Percentiles rank a stretch among this genome's conserved stretches.
These are phyloP conservation scores for Anastatus disparis DNA, from an alignment of 1,140 invertebrate species.

Conservation along the genomic window DNA sequence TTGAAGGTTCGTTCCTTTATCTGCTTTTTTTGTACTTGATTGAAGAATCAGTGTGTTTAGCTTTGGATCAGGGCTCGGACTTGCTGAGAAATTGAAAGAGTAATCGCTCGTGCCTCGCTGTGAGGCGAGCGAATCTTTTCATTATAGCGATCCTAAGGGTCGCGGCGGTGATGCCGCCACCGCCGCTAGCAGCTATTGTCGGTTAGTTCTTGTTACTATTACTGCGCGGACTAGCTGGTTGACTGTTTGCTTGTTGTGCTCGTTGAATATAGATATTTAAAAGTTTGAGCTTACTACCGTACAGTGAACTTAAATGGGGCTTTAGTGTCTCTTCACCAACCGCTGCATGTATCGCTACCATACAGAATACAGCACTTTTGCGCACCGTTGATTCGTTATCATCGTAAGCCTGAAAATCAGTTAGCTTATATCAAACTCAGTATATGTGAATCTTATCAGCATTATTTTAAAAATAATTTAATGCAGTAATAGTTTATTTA, in stretches of 20 bases:
- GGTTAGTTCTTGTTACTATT: slow-evolving; percentile 48
- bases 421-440: slow-evolving; percentile 14
- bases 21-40: slow-evolving; percentile 28
- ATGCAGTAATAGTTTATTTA: no score
- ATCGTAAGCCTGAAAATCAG: slow-evolving; percentile 84
- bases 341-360: slow-evolving; percentile 89
- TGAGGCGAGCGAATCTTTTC: slow-evolving; percentile 58
- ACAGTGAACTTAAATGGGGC: slow-evolving; percentile 81
- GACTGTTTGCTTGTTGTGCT: slow-evolving; percentile 65
- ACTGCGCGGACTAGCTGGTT: slow-evolving; percentile 60
- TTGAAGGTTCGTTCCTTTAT: neutral
- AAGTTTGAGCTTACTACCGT: slow-evolving; percentile 85
- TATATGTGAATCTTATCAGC: no score
- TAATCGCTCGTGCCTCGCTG: slow-evolving; percentile 55
- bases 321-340: slow-evolving; percentile 86
- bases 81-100: slow-evolving; percentile 60
- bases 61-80: slow-evolving; percentile 48
- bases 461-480: no score
- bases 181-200: slow-evolving; percentile 15
- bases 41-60: neutral
- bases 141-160: slow-evolving; percentile 60
- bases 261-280: slow-evolving; percentile 80
- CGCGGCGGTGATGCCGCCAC: slow-evolving; percentile 38
- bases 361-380: slow-evolving; percentile 94
- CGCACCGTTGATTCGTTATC: slow-evolving; percentile 87